These are phyloP conservation scores for Bombus picipes DNA, from an alignment of 1,140 invertebrate species.

Conservation along the genomic window DNA sequence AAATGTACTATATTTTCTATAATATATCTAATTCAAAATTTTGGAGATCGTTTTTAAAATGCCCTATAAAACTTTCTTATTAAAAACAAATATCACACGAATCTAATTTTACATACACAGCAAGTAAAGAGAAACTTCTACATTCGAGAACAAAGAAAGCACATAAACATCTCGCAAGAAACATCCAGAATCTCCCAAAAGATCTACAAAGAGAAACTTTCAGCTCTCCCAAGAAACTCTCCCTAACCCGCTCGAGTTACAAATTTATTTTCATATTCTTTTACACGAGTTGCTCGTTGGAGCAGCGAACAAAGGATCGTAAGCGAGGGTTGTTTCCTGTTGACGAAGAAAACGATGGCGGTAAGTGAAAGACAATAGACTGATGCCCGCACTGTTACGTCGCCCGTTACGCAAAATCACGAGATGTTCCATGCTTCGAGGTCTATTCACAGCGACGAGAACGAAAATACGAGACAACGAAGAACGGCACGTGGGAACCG, in stretches of 20 bases:
- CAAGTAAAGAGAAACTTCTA: not conserved
- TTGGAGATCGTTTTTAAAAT: too few species aligned
- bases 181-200: not conserved
- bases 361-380: not conserved
- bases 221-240: not conserved
- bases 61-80: not conserved
- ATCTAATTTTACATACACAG: too few species aligned
- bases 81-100: not conserved
- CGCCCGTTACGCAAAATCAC: slow-evolving; percentile 5
- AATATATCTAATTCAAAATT: too few species aligned
- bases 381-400: too few species aligned
- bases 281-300: not conserved
- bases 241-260: not conserved
- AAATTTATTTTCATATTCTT: not conserved
- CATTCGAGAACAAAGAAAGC: not conserved
- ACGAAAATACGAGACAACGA: slow-evolving; percentile 24
- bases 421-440: not conserved
- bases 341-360: too few species aligned
- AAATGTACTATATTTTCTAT: too few species aligned
- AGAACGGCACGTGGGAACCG: slow-evolving; percentile 24
- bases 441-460: slow-evolving; percentile 23
- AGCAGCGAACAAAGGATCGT: not conserved
- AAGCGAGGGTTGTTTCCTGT: too few species aligned
- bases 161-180: not conserved
- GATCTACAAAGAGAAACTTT: not conserved